These are phyloP conservation scores for Cheilosia pagana DNA, from an alignment of 2,888 invertebrate species.

Conservation along the genomic window DNA sequence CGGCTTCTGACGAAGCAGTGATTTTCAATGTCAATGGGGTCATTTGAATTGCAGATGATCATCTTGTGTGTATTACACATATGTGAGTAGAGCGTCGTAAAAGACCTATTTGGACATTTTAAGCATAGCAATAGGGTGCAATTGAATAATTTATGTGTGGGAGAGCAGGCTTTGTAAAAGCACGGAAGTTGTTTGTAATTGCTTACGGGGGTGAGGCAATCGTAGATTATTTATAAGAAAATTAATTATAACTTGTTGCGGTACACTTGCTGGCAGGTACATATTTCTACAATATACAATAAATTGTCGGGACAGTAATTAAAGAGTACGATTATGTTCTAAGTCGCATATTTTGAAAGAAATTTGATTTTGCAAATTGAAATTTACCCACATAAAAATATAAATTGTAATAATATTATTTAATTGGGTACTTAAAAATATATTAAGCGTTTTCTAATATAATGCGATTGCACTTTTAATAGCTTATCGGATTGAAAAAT, in stretches of 20 bases:
- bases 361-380: no score
- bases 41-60: constrained; percentile 43
- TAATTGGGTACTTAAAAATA: no score
- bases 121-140: constrained; percentile 1
- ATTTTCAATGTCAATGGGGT: constrained; percentile 46
- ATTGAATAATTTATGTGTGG: neutral
- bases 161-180: neutral
- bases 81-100: neutral
- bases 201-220: constrained; percentile 1
- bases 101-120: neutral
- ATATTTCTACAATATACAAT: neutral
- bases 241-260: neutral
- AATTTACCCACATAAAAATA: no score
- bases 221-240: neutral
- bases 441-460: no score
- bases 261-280: neutral
- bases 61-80: neutral
- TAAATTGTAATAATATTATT: no score
- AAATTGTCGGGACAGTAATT: neutral
- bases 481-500: no score
- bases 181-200: neutral
- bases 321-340: neutral
- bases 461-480: no score
- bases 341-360: no score
- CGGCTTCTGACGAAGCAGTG: neutral